Conservation (phyloP, 1,140 invertebrate genomes). For the Arion vulgaris region DNA sequence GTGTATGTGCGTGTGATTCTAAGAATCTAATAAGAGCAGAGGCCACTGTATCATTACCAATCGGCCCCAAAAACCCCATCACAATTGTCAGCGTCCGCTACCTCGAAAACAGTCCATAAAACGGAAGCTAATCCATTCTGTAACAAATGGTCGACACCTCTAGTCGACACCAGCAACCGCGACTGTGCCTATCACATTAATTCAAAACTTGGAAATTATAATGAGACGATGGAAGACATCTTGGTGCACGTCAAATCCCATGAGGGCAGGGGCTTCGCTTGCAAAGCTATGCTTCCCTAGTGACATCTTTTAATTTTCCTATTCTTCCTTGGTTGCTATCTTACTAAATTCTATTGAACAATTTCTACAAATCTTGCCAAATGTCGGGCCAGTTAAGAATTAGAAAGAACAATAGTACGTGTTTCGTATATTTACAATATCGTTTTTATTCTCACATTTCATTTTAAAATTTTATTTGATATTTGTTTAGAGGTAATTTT, state of each 20-base stretch:
- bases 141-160: conserved; percentile 4
- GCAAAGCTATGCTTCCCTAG: background rate
- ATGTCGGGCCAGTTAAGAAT: background rate
- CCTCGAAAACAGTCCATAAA: background rate
- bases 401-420: no score
- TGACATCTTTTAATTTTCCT: background rate
- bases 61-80: background rate
- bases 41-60: background rate
- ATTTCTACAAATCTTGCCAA: background rate
- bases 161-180: background rate
- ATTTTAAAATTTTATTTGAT: no score
- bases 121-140: background rate
- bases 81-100: background rate
- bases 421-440: no score
- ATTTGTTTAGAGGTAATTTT: no score
- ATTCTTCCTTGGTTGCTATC: background rate
- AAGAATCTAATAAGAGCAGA: background rate
- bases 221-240: background rate
- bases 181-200: background rate
- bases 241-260: background rate
- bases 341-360: background rate
- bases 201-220: conserved; percentile 17
- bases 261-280: background rate
- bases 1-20: background rate
- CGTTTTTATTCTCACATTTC: no score